phyloP scores from a whole-genome alignment of 2,888 invertebrate species.

The Hypolimnas misippus region DNA sequence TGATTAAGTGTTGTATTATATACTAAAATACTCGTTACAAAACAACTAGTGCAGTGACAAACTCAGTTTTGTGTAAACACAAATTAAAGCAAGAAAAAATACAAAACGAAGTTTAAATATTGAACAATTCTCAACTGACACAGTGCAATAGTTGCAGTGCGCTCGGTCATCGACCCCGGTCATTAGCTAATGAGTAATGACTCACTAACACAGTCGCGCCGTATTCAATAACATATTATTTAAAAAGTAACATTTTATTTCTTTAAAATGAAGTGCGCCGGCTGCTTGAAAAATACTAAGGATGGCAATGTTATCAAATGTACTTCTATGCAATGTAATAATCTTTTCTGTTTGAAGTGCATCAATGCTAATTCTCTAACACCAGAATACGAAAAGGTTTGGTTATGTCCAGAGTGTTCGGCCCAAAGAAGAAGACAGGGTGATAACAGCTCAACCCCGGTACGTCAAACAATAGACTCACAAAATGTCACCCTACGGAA shows the following conservation, averaged over 20 bases:
- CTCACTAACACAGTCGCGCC: neutral
- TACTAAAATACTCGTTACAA: conserved; percentile 1
- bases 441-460: conserved; percentile 7
- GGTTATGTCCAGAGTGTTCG: conserved; percentile 1
- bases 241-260: neutral
- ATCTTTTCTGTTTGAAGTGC: neutral
- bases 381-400: neutral
- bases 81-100: neutral
- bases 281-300: neutral
- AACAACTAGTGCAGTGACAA: neutral
- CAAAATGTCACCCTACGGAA: neutral
- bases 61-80: neutral
- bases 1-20: neutral
- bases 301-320: neutral
- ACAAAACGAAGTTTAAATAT: neutral
- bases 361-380: neutral
- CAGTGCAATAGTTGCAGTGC: conserved; percentile 1
- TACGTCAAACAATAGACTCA: neutral
- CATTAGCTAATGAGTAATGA: neutral
- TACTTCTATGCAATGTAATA: conserved; percentile 2
- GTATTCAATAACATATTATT: neutral
- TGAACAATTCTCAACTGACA: neutral
- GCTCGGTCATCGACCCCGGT: conserved; percentile 1
- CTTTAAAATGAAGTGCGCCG: conserved; percentile 2
- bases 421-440: neutral